Conservation (phyloP, 1,140 invertebrate genomes). For the Neuroterus valhalla region DNA sequence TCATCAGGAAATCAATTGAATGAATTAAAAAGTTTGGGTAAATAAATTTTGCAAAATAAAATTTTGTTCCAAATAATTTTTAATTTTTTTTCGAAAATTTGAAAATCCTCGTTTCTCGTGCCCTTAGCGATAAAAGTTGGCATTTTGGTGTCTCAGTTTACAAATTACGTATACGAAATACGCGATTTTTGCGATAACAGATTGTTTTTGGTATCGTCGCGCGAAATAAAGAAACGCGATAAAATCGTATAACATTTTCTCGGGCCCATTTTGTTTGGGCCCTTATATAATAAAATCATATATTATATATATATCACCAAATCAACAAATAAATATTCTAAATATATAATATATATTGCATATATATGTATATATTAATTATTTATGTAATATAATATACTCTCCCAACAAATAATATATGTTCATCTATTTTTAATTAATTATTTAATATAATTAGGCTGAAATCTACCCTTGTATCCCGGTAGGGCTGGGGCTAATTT, state of each 20-base stretch:
- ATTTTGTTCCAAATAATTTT: background rate
- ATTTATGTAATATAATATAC: slow-evolving; percentile 70
- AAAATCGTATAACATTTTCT: slow-evolving; percentile 52
- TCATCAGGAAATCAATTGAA: too few relatives aligned
- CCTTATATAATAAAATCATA: slow-evolving; percentile 65
- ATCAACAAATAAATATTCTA: slow-evolving; percentile 74
- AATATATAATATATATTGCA: slow-evolving; percentile 70
- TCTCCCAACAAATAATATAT: slow-evolving; percentile 73
- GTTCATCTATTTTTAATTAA: slow-evolving; percentile 58
- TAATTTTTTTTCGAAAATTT: background rate
- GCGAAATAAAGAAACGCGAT: slow-evolving; percentile 35
- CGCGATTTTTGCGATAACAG: slow-evolving; percentile 16
- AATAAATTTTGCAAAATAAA: background rate
- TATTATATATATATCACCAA: slow-evolving; percentile 63
- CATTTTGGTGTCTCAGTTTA: slow-evolving; percentile 16
- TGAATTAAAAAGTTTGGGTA: too few relatives aligned
- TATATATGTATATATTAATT: slow-evolving; percentile 65
- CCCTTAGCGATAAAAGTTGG: slow-evolving; percentile 14
- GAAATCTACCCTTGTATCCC: slow-evolving; percentile 74
- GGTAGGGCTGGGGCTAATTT: slow-evolving; percentile 59
- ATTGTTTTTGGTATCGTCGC: slow-evolving; percentile 4
- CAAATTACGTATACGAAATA: slow-evolving; percentile 15
- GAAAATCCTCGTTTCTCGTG: background rate
- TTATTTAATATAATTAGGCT: slow-evolving; percentile 65
- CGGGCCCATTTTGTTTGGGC: slow-evolving; percentile 55